phyloP scores from a whole-genome alignment of 2,888 invertebrate genomes.

The Gastracanthus pulcherrimus region DNA sequence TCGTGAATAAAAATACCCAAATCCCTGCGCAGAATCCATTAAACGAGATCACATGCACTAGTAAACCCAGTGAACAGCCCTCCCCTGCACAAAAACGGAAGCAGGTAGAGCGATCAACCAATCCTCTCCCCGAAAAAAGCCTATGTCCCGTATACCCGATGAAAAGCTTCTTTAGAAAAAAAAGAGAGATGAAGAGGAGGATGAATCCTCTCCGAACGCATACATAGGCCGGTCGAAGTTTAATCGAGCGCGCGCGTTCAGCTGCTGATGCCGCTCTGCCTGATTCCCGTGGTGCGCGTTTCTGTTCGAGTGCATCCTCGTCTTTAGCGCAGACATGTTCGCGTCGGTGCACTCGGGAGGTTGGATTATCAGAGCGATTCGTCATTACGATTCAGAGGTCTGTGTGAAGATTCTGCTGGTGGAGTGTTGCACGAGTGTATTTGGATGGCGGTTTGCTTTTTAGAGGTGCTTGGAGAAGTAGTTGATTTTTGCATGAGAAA shows the following conservation, averaged over 20 bases:
- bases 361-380: no score
- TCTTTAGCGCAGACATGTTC: no score
- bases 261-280: neutral
- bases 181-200: neutral
- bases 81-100: neutral
- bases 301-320: no score
- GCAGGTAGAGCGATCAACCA: no score
- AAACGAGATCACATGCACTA: neutral
- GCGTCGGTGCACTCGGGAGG: no score
- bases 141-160: neutral
- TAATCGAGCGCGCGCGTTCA: conserved; percentile 2
- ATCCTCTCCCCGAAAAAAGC: no score
- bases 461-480: no score
- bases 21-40: neutral
- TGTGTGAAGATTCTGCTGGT: no score
- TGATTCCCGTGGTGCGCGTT: neutral
- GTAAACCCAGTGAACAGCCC: neutral
- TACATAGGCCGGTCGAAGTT: neutral
- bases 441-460: no score
- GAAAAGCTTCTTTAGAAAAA: neutral
- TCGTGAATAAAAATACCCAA: neutral
- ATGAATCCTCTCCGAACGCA: neutral
- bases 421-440: no score
- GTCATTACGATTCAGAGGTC: no score
- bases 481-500: no score